Conservation (phyloP, 2,888 invertebrate species). For the Bhutanitis thaidina region DNA sequence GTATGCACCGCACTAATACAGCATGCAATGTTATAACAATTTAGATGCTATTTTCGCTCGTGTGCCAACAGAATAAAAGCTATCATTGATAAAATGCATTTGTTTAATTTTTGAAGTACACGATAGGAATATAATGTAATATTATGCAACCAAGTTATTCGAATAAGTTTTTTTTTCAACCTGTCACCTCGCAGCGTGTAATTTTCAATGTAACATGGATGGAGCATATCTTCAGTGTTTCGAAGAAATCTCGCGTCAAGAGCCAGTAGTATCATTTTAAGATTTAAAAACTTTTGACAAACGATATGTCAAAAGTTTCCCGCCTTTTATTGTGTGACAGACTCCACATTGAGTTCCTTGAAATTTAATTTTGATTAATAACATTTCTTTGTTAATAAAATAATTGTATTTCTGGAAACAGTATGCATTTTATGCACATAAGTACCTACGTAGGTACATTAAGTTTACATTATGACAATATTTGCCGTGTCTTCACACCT, state of each 20-base stretch:
- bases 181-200: slow-evolving; percentile 2
- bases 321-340: slow-evolving; percentile 2
- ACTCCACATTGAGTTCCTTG: background rate
- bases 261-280: background rate
- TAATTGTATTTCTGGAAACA: background rate
- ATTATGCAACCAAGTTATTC: slow-evolving; percentile 1
- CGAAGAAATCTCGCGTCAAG: background rate
- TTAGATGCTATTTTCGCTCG: background rate
- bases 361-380: background rate
- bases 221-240: background rate
- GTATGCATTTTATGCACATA: background rate
- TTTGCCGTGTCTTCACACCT: background rate
- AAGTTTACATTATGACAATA: background rate
- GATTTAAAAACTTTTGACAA: background rate
- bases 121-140: background rate
- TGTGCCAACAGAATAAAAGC: background rate
- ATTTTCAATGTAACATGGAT: background rate
- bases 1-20: background rate
- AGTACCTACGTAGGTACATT: background rate
- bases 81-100: background rate
- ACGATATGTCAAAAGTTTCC: background rate
- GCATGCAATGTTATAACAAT: background rate
- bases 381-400: background rate
- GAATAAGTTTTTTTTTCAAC: slow-evolving; percentile 7
- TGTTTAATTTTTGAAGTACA: slow-evolving; percentile 3